Evolutionary conservation across 35 echinoderm and acorn worm species (phyloP), one percentile per base, ranked within the genome.

Genomic region (Strongylocentrotus purpuratus): DNA sequence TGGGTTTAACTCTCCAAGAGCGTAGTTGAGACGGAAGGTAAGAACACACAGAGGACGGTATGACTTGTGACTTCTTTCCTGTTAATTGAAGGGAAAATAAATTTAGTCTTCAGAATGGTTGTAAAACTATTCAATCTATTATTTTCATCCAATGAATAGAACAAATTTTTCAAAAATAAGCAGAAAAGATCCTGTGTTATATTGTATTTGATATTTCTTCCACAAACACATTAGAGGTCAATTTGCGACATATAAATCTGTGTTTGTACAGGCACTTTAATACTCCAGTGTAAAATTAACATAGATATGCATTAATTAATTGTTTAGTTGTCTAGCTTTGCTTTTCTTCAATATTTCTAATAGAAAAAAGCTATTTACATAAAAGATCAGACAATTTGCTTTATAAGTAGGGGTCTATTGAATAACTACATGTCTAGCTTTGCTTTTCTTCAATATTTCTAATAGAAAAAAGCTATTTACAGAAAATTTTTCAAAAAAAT

Each of bases 51-150:
- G 88, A 32, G 97, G 97, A 50, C 96, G 97, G 95, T 98, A 98
- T 45, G 97, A 98, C 95, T 98, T 98, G 88, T 98, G 97, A 94
- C 96, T 98, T 87, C 93, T 61, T n/a, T 98, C 97, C 97, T 98
- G 95, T 88, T 32, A 90, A 0, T 46, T 45, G 9, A 85, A 61
- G 90, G 94, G 45, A 61, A 93, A 95, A 94, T 48, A 55, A 70
- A 52, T 52, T 13, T 8, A 52, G 15, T 55, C 50, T 15, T 55
- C 11, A 13, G 15, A 55, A 55, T 15, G 10, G 50, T 14, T 9
- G 50, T 2, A 0, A 55, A 55, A 55, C 7, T 55, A 55, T 55
- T 55, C 11, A 55, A 55, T 55, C 15, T 15, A 12, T 55, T 55
- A 55, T 55, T 55, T 13, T 55, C 10, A 55, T 15, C 9, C 9